Evolutionary conservation across 2,888 invertebrate genomes (phyloP).

Genomic region (Lapara coniferarum): DNA sequence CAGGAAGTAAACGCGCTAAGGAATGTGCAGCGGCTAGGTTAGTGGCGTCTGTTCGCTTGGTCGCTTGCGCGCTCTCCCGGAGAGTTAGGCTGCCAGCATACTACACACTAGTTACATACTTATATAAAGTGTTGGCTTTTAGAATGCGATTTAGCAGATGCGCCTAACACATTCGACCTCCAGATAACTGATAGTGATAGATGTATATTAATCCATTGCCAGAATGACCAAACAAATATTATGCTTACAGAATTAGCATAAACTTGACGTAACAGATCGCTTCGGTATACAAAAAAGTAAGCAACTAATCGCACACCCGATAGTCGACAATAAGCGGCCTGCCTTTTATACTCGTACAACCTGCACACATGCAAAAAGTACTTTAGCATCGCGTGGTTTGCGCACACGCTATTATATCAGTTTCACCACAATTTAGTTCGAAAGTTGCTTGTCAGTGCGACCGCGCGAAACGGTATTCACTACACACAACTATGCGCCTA

Average conservation of each 20-base stretch:
- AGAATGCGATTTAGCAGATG: neutral
- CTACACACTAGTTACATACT: neutral
- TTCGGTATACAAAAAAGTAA: neutral
- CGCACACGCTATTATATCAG: constrained; percentile 60
- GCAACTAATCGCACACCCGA: neutral
- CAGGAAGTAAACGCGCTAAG: constrained; percentile 17
- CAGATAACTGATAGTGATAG: neutral
- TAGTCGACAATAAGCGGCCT: neutral
- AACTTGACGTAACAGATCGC: no score
- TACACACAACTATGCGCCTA: constrained; percentile 67
- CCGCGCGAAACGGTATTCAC: constrained; percentile 73
- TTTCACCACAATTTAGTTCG: constrained; percentile 75
- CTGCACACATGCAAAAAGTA: constrained; percentile 23
- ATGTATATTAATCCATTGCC: neutral
- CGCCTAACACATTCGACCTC: neutral
- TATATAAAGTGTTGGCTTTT: neutral
- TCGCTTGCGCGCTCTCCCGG: neutral
- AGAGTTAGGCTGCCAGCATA: neutral
- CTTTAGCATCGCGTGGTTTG: constrained; percentile 55
- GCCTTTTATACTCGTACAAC: neutral
- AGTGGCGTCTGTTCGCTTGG: constrained; percentile 10
- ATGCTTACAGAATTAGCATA: no score
- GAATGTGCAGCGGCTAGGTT: constrained; percentile 19
- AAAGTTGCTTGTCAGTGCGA: constrained; percentile 64
- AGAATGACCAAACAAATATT: neutral